Evolutionary conservation across 2,888 invertebrate genomes (phyloP), one percentile per base, ranked within the genome.

Genomic region (Diarsia dahlii): DNA sequence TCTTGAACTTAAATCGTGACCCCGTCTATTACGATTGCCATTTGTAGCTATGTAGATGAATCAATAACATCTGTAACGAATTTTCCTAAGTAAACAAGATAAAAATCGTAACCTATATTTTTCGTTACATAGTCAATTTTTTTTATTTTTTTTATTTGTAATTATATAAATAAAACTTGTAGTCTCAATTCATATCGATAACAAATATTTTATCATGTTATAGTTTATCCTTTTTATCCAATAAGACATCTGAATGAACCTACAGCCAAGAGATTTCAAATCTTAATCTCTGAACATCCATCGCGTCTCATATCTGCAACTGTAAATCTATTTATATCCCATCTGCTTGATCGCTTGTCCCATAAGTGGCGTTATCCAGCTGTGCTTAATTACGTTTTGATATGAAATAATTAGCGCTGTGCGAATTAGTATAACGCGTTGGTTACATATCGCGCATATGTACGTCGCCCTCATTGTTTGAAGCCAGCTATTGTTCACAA

Each of bases 351-450:
- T 76, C 58, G 71, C 52, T 69, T 74, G 84, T 83, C 84, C 74
- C 58, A 54, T 68, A 78, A 76, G 65, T 76, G 72, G 48, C 76
- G 71, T 86, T 87, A 80, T 76, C 73, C 85, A 82, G 86, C 79
- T 80, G 88, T 77, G 73, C 80, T 87, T 89, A 89, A 90, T 91
- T 83, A 86, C 80, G 48, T 82, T 89, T 87, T 88, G 87, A 90
- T 87, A 85, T 84, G 82, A 82, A 87, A 85, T 89, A 88, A 90
- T 91, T 90, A 90, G 76, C 71, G 74, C 60, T 71, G 71, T 83
- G 86, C 83, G 85, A 89, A 88, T 88, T 83, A 78, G 69, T 80
- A 84, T 88, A 84, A 84, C 71, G 82, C 80, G 84, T 82, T 77
- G 77, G 81, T 79, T 82, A 81, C 81, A 75, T 80, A 84, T 67